A percentile compares a stretch with the other conserved stretches of the same genome.
Evolutionary conservation across 2,113 vertebrate species (phyloP).

Genomic region (Semicossyphus pulcher): DNA sequence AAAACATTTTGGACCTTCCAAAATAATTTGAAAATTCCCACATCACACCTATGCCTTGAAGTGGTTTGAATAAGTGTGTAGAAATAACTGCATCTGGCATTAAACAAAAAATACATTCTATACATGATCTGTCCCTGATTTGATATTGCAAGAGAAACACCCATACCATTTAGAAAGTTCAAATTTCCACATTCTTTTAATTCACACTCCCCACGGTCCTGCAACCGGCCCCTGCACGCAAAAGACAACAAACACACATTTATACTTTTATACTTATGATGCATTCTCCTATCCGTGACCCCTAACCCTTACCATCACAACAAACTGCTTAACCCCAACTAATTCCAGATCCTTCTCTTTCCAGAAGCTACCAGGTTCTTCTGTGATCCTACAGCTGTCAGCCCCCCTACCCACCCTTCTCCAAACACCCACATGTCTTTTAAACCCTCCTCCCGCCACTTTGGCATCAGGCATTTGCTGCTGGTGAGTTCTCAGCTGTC

Average conservation of each 20-base stretch:
- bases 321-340: not conserved
- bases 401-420: not conserved
- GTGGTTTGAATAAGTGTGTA: too few species aligned
- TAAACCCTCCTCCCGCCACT: slow-evolving; percentile 41
- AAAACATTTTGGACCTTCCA: too few species aligned
- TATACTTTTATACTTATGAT: not conserved
- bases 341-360: slow-evolving; percentile 66
- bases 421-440: slow-evolving; percentile 16
- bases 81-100: not conserved
- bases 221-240: not conserved
- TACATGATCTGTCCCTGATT: not conserved
- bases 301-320: not conserved
- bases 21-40: not conserved
- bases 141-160: not conserved
- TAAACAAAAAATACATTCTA: not conserved
- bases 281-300: not conserved
- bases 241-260: not conserved
- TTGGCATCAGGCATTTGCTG: slow-evolving; percentile 77
- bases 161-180: not conserved
- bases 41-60: too few species aligned
- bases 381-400: slow-evolving; percentile 77
- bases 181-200: too few species aligned
- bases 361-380: slow-evolving; percentile 81
- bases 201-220: not conserved
- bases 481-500: slow-evolving; percentile 85